Conservation (phyloP, 2,888 invertebrate genomes). For the Barypeithes pellucidus region DNA sequence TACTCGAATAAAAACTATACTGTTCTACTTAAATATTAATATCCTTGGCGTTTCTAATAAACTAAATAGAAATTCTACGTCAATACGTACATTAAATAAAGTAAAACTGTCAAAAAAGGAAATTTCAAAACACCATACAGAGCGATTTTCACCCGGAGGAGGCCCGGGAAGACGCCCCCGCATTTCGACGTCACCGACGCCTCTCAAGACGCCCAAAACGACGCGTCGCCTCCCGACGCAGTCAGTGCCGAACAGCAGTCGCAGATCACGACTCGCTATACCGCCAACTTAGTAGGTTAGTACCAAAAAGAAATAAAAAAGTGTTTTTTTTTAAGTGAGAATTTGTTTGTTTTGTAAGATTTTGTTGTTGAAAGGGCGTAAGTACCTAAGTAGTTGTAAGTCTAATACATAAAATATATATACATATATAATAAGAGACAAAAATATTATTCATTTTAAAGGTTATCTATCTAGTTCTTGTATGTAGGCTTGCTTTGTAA, state of each 20-base stretch:
- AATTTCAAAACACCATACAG: slow-evolving; percentile 27
- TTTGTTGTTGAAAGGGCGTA: slow-evolving; percentile 17
- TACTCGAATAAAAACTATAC: too few relatives aligned
- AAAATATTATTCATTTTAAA: background rate
- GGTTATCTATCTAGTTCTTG: background rate
- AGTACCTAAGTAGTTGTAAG: slow-evolving; percentile 20
- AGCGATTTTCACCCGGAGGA: slow-evolving; percentile 43
- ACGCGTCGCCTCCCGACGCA: slow-evolving; percentile 63
- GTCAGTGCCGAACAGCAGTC: slow-evolving; percentile 71
- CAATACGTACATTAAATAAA: background rate
- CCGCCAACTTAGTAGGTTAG: slow-evolving; percentile 56
- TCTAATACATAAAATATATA: background rate
- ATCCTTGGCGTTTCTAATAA: too few relatives aligned
- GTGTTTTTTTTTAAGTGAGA: slow-evolving; percentile 24
- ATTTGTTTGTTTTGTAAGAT: slow-evolving; percentile 22
- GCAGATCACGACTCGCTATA: slow-evolving; percentile 57
- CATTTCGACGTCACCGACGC: slow-evolving; percentile 61
- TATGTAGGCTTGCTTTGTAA: too few relatives aligned
- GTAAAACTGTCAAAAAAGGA: slow-evolving; percentile 25
- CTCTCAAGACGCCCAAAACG: slow-evolving; percentile 61
- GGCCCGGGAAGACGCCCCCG: slow-evolving; percentile 58
- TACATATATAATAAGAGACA: background rate
- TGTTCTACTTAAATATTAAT: too few relatives aligned
- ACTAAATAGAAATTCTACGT: too few relatives aligned
- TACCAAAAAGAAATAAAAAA: slow-evolving; percentile 36